These are phyloP conservation scores for Hoplostethus atlanticus DNA, from an alignment of 2,797 vertebrate genomes.

Conservation along the genomic window DNA sequence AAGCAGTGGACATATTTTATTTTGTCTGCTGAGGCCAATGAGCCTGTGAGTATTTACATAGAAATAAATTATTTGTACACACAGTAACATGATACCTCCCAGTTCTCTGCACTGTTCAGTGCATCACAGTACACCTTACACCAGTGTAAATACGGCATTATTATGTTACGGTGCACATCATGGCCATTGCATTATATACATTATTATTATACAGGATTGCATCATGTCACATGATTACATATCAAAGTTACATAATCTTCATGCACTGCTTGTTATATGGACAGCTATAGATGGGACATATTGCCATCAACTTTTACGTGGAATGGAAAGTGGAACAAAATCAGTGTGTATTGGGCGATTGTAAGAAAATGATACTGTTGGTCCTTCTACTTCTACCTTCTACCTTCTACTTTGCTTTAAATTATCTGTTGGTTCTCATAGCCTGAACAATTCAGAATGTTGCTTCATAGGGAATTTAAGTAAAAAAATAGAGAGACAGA, in stretches of 20 bases:
- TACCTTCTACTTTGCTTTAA: too few relatives aligned
- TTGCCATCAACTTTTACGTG: constrained; percentile 1
- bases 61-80: constrained; percentile 3
- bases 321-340: background rate
- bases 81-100: constrained; percentile 32
- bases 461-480: background rate
- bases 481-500: background rate
- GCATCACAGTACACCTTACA: constrained; percentile 19
- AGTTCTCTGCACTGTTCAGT: constrained; percentile 5
- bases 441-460: too few relatives aligned
- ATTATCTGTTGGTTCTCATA: too few relatives aligned
- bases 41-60: background rate
- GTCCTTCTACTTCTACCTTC: too few relatives aligned
- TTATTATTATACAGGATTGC: background rate
- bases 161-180: constrained; percentile 2
- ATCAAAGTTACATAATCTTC: background rate
- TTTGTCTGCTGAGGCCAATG: background rate
- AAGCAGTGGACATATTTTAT: background rate
- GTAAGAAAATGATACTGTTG: too few relatives aligned
- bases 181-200: background rate
- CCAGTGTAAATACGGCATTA: constrained; percentile 32
- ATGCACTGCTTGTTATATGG: background rate
- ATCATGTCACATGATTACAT: constrained; percentile 18
- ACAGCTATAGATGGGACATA: background rate
- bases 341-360: too few relatives aligned